These are phyloP conservation scores for Choristoneura fumiferana DNA, from an alignment of 1,140 invertebrate genomes.

Conservation along the genomic window DNA sequence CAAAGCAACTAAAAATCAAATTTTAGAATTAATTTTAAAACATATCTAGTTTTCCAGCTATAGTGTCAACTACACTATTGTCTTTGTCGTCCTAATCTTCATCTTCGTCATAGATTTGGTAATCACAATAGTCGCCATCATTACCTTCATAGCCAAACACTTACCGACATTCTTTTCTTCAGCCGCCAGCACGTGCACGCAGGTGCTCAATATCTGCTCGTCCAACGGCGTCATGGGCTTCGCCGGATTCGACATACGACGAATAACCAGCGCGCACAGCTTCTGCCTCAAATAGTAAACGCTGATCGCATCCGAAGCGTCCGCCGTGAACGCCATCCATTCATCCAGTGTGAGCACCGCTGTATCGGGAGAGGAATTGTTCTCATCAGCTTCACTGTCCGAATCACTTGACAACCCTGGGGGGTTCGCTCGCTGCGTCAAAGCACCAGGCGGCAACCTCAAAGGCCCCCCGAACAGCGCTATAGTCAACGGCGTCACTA, in stretches of 20 bases:
- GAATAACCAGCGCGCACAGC: conserved; percentile 86
- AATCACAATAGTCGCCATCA: too few species aligned
- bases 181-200: conserved; percentile 84
- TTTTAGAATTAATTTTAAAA: too few species aligned
- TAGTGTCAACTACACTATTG: too few species aligned
- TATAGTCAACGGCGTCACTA: conserved; percentile 89
- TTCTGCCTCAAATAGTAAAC: conserved; percentile 87
- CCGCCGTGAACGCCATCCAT: conserved; percentile 88
- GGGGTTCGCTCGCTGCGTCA: conserved; percentile 65
- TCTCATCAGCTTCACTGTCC: conserved; percentile 79
- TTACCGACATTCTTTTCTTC: conserved; percentile 84
- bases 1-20: too few species aligned
- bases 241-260: conserved; percentile 85
- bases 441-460: conserved; percentile 76
- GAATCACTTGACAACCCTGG: conserved; percentile 78
- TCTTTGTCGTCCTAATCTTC: too few species aligned
- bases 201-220: conserved; percentile 84
- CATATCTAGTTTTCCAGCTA: too few species aligned
- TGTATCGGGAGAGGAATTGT: conserved; percentile 50
- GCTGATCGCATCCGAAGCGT: conserved; percentile 83
- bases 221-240: conserved; percentile 83
- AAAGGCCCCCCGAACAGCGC: conserved; percentile 87
- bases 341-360: conserved; percentile 82
- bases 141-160: too few species aligned
- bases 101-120: too few species aligned